Conservation (phyloP, 2,888 invertebrate species). For the Xiphydria camelus region DNA sequence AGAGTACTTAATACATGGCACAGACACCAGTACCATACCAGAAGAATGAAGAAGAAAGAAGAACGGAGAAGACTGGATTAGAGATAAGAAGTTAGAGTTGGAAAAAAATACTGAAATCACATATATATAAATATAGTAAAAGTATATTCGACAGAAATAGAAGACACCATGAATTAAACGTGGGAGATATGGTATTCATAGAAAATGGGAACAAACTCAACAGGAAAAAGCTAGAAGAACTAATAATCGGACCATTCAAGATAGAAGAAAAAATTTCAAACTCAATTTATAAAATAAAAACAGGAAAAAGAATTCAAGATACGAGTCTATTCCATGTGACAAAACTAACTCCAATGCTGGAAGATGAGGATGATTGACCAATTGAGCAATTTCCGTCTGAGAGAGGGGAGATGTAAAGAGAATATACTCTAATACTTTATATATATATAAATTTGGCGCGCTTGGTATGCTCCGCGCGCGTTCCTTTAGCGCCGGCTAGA, state of each 20-base stretch:
- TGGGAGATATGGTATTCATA: no score
- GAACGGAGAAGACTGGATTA: neutral
- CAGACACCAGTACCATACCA: constrained; percentile 19
- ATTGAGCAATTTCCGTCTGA: no score
- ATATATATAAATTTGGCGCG: no score
- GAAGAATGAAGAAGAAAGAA: constrained; percentile 17
- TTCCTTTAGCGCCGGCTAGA: no score
- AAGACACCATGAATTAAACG: no score
- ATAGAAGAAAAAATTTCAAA: no score
- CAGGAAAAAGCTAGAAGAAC: no score
- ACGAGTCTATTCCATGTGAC: neutral
- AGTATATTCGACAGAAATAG: neutral
- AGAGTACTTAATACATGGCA: constrained; percentile 23
- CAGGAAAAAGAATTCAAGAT: neutral
- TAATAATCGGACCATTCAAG: no score
- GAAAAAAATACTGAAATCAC: constrained; percentile 12
- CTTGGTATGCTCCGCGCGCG: no score
- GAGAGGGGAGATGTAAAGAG: constrained; percentile 13
- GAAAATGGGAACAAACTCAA: no score
- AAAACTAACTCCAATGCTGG: neutral
- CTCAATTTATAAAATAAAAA: no score
- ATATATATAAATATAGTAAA: constrained; percentile 9
- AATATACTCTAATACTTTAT: no score
- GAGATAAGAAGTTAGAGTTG: neutral
- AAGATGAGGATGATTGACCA: neutral